Base-by-base conservation (phyloP, 2,113 vertebrate genomes). In the Bufo bufo region DNA sequence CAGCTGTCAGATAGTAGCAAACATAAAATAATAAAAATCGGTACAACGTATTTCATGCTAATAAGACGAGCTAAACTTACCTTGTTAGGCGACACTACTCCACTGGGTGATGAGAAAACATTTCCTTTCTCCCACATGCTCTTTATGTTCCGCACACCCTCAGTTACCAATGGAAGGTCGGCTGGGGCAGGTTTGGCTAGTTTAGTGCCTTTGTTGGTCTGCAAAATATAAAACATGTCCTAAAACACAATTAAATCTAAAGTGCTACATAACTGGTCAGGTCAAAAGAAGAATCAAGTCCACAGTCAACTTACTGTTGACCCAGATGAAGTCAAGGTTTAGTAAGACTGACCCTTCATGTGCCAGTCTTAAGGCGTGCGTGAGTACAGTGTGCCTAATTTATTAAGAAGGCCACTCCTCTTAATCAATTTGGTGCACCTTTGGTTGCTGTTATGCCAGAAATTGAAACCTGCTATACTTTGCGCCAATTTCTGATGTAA, bases 61-160 rank as follows among this genome's bases (percentile, higher is more conserved):
- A 23, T 66, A 10, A 66, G 56, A 13, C 56, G 3, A 63, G 78
- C 78, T 3, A 20, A 14, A 23, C 4, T 59, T 90, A 98, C 98
- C 97, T 99, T 99, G 90, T 98, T 98, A 14, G 96, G 94, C 86
- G 95, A 93, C 4, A 95, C 96, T 0, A 93, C 89, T 0, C 93
- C 92, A 63, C 95, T 92, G 0, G 96, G 94, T 1, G 97, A 95
- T 63, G 93, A 91, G 83, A 97, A 99, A 63, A 97, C 97, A 11
- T 96, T 96, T 66, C 98, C 98, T 90, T 96, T 98, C 94, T 99
- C 98, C 97, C 97, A 99, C 97, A 99, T 99, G 94, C 96, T 99
- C 95, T 99, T 99, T 91, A 99, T 99, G 50, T 94, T 99, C 85
- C 98, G 97, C 14, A 99, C 96, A 0, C 97, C 97, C 72, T 99